A percentile compares a stretch with the other conserved stretches of the same genome.
These are phyloP conservation scores for Dione vanillae DNA, from an alignment of 2,888 invertebrate species.

Conservation along the genomic window DNA sequence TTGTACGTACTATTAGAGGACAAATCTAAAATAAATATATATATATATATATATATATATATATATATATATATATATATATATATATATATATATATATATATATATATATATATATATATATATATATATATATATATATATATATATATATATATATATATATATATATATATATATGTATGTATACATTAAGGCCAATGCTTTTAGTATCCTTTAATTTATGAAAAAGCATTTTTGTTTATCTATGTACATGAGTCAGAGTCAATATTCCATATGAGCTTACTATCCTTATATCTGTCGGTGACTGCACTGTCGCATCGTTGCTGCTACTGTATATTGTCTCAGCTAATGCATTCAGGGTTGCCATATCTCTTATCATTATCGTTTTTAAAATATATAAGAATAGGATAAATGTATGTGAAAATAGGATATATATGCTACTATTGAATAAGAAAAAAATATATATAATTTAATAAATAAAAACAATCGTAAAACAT, in stretches of 20 bases:
- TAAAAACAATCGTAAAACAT: not conserved
- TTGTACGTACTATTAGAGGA: too few species aligned
- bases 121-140: too few species aligned
- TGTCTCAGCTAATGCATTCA: conserved; percentile 56
- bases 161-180: too few species aligned
- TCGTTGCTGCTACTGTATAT: conserved; percentile 55
- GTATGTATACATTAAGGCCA: not conserved
- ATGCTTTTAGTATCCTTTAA: not conserved
- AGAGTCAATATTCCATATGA: conserved; percentile 54
- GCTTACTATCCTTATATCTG: conserved; percentile 57
- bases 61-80: too few species aligned
- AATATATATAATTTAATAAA: not conserved
- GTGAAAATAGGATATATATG: too few species aligned
- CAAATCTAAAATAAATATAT: not conserved
- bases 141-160: too few species aligned
- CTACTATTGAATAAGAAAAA: too few species aligned
- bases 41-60: too few species aligned
- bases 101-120: too few species aligned
- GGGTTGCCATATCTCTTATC: conserved; percentile 48
- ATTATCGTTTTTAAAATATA: not conserved
- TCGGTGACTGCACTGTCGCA: conserved; percentile 40
- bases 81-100: too few species aligned
- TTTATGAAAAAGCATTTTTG: conserved; percentile 5
- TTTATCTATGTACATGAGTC: conserved; percentile 7
- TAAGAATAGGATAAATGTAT: too few species aligned